Evolutionary conservation across 1,140 invertebrate species (phyloP).

Genomic region (Theocolax elegans): DNA sequence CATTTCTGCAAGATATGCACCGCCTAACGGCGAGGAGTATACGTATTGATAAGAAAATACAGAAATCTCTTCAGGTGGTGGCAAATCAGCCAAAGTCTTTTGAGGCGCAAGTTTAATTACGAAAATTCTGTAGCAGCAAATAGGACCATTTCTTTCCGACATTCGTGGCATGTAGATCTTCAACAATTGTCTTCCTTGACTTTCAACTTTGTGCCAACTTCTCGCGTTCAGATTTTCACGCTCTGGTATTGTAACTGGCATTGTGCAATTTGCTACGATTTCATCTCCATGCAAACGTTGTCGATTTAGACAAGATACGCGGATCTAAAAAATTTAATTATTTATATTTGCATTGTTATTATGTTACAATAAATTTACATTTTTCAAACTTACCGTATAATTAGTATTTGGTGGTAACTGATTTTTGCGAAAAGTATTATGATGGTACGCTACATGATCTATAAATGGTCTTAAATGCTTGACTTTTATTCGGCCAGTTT

Average conservation of each 20-base stretch:
- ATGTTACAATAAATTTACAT: neutral
- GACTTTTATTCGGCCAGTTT: constrained; percentile 67
- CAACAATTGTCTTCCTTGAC: constrained; percentile 76
- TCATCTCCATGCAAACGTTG: constrained; percentile 75
- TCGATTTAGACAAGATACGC: constrained; percentile 75
- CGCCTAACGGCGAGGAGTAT: constrained; percentile 72
- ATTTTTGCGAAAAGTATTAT: constrained; percentile 70
- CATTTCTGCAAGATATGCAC: constrained; percentile 85
- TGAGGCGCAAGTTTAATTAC: constrained; percentile 77
- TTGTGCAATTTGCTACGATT: constrained; percentile 72
- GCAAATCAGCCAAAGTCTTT: constrained; percentile 74
- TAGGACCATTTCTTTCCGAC: constrained; percentile 85
- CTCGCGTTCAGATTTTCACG: constrained; percentile 72
- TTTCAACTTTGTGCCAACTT: constrained; percentile 78
- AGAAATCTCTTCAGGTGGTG: constrained; percentile 74
- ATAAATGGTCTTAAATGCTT: constrained; percentile 72
- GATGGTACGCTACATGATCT: constrained; percentile 70
- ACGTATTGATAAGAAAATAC: constrained; percentile 80
- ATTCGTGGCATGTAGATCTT: constrained; percentile 79
- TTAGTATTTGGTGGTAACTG: constrained; percentile 82
- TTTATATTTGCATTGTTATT: neutral
- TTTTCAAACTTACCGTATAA: constrained; percentile 72
- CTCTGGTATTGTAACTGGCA: constrained; percentile 77
- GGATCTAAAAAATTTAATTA: constrained; percentile 48
- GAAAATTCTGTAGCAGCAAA: constrained; percentile 87